phyloP scores from a whole-genome alignment of 2,113 vertebrate species.

The Acrocephalus arundinaceus region DNA sequence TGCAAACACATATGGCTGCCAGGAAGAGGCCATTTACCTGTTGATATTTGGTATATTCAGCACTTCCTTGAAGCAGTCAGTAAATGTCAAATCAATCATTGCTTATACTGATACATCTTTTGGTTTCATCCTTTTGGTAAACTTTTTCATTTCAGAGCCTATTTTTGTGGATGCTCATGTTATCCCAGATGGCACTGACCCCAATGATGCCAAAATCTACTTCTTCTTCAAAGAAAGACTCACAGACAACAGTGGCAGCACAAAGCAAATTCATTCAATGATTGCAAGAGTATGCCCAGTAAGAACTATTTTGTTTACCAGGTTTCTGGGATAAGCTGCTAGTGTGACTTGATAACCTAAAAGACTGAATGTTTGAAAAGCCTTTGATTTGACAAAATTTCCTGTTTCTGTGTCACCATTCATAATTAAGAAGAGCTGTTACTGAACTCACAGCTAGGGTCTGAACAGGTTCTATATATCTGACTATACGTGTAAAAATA shows the following conservation, averaged over 20 bases:
- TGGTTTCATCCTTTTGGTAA: background rate
- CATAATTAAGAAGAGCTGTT: background rate
- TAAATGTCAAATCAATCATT: background rate
- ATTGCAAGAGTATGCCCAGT: slow-evolving; percentile 96
- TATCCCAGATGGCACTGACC: slow-evolving; percentile 93
- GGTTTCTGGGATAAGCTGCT: background rate
- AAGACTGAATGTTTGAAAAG: background rate
- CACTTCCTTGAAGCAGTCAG: background rate
- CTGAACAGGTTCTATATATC: background rate
- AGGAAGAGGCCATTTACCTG: background rate
- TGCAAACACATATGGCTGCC: background rate
- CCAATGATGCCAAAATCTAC: slow-evolving; percentile 93
- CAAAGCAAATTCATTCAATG: slow-evolving; percentile 95
- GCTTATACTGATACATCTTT: background rate
- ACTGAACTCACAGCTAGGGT: background rate
- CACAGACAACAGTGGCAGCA: slow-evolving; percentile 90
- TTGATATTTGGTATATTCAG: background rate
- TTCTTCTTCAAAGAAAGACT: slow-evolving; percentile 95
- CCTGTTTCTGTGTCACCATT: background rate
- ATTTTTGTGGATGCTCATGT: slow-evolving; percentile 94
- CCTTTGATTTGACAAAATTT: background rate
- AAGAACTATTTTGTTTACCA: slow-evolving; percentile 61
- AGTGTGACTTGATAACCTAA: background rate
- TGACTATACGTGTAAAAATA: background rate
- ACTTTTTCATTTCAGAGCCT: slow-evolving; percentile 81